Conservation (phyloP, 2,888 invertebrate genomes). For the Parapristionchus giblindavisi region DNA sequence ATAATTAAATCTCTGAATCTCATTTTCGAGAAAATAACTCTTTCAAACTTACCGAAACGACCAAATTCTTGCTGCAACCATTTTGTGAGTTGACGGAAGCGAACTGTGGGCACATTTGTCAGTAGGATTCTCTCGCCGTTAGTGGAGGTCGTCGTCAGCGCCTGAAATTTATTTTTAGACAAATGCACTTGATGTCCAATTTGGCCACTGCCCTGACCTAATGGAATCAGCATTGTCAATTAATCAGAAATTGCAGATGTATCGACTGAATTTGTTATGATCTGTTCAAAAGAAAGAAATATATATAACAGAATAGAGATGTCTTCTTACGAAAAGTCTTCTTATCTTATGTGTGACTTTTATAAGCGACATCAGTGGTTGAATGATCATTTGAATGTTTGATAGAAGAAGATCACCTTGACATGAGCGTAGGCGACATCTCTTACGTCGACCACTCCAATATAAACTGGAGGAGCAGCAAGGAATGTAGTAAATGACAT, state of each 20-base stretch:
- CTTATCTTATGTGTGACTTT: neutral
- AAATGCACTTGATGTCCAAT: too few species aligned
- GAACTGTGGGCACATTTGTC: slow-evolving; percentile 69
- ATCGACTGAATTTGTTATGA: neutral
- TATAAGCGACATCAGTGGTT: too few species aligned
- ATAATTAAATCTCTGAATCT: neutral
- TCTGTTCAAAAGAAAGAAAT: neutral
- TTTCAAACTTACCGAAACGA: slow-evolving; percentile 68
- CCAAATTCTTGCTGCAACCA: slow-evolving; percentile 72
- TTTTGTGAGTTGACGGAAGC: slow-evolving; percentile 72
- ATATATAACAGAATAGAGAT: too few species aligned
- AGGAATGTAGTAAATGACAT: slow-evolving; percentile 35
- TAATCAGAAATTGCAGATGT: neutral
- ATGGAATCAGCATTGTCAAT: neutral
- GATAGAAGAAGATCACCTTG: slow-evolving; percentile 57
- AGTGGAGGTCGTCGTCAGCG: slow-evolving; percentile 65
- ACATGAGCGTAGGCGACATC: slow-evolving; percentile 73
- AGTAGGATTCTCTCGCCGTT: slow-evolving; percentile 72
- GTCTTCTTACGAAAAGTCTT: neutral
- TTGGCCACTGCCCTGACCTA: too few species aligned
- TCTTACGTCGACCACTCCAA: slow-evolving; percentile 72
- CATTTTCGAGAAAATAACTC: neutral
- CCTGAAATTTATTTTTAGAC: slow-evolving; percentile 3
- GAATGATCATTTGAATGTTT: too few species aligned
- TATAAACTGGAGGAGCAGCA: slow-evolving; percentile 53